phyloP scores from a whole-genome alignment of 1,140 invertebrate species.

The Pararge aegeria region DNA sequence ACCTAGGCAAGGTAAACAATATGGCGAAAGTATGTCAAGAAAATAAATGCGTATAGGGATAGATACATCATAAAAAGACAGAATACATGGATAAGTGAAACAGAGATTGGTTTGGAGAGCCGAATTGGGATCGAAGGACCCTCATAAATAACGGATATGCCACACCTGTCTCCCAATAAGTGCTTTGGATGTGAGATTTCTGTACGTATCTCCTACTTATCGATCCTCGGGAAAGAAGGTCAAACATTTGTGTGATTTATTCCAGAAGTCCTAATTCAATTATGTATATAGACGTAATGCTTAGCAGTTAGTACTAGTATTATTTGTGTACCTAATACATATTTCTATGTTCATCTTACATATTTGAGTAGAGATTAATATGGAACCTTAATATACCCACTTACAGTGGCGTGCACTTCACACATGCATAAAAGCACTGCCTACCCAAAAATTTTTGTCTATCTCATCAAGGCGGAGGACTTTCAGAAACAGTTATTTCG shows the following conservation, averaged over 20 bases:
- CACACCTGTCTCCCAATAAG: constrained; percentile 51
- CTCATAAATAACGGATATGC: constrained; percentile 53
- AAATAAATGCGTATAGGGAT: neutral
- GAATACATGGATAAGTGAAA: constrained; percentile 34
- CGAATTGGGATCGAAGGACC: constrained; percentile 37
- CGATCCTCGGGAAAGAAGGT: constrained; percentile 20
- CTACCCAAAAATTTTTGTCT: too few species aligned
- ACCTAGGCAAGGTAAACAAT: too few species aligned
- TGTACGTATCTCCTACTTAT: constrained; percentile 30
- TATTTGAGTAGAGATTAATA: too few species aligned
- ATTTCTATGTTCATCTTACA: too few species aligned
- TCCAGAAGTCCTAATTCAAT: neutral
- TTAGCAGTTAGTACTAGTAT: neutral
- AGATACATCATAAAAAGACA: constrained; percentile 1
- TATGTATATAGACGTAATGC: neutral
- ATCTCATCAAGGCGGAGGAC: too few species aligned
- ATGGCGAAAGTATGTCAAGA: neutral
- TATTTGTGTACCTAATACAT: neutral
- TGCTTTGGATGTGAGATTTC: constrained; percentile 39
- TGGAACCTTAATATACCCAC: too few species aligned
- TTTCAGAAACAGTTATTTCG: too few species aligned
- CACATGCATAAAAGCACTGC: too few species aligned
- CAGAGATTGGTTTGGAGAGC: constrained; percentile 36
- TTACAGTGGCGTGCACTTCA: too few species aligned
- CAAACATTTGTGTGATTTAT: constrained; percentile 16